phyloP scores from a whole-genome alignment of 2,797 vertebrate species.

The Sciurus carolinensis region DNA sequence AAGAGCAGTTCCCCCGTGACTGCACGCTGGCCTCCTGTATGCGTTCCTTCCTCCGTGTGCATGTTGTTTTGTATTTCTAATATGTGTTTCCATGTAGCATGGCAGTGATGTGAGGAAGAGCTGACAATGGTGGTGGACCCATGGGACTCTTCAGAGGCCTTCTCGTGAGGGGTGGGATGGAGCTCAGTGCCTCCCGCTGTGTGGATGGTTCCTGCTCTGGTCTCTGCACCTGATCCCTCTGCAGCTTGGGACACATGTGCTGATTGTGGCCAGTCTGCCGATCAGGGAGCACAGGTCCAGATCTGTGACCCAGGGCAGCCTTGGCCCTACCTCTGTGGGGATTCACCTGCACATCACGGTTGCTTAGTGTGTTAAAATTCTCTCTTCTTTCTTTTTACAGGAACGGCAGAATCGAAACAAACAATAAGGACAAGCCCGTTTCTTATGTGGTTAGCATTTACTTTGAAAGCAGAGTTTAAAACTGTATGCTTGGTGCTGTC shows the following conservation, averaged over 20 bases:
- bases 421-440: constrained; percentile 93
- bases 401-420: constrained; percentile 97
- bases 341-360: accelerated
- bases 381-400: constrained; percentile 88
- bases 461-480: constrained; percentile 86
- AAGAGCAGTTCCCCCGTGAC: not conserved
- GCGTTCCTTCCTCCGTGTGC: not conserved
- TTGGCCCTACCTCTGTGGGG: not conserved
- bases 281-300: too few relatives aligned
- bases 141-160: not conserved
- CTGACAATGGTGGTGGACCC: not conserved
- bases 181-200: not conserved
- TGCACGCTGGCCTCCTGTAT: not conserved
- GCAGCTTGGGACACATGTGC: too few relatives aligned
- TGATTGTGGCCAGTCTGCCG: not conserved
- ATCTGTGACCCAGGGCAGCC: not conserved
- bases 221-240: not conserved
- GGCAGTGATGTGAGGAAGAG: not conserved
- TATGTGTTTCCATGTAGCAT: not conserved
- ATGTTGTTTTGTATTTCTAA: not conserved
- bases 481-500: constrained; percentile 86
- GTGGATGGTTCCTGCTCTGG: not conserved
- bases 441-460: constrained; percentile 91
- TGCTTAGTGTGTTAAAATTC: not conserved
- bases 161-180: not conserved